phyloP scores from a whole-genome alignment of 1,140 invertebrate genomes.

The Drosophila nigrodunni region DNA sequence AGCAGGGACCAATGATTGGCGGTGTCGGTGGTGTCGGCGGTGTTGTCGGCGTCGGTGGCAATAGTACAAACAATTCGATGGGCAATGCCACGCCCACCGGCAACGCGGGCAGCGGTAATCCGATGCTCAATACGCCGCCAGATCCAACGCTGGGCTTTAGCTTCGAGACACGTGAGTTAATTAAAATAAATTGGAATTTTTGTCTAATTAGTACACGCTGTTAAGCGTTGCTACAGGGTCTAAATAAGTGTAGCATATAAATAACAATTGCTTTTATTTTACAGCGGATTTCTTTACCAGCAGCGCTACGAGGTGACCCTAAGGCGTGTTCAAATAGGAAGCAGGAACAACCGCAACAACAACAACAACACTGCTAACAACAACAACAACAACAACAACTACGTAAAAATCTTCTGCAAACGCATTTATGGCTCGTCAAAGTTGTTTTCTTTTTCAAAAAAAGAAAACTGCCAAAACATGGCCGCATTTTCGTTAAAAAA shows the following conservation, averaged over 20 bases:
- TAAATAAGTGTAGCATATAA: not conserved
- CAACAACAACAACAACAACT: constrained; percentile 22
- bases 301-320: constrained; percentile 82
- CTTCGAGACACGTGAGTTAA: constrained; percentile 78
- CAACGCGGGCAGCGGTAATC: constrained; percentile 60
- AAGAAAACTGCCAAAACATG: constrained; percentile 9
- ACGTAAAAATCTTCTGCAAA: constrained; percentile 52
- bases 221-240: no score
- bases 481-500: constrained; percentile 30
- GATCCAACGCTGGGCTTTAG: constrained; percentile 81
- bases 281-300: constrained; percentile 78
- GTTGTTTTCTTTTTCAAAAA: constrained; percentile 33
- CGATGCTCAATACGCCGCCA: constrained; percentile 77
- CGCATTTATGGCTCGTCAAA: constrained; percentile 71
- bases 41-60: constrained; percentile 23
- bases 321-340: constrained; percentile 48
- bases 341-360: constrained; percentile 37
- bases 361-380: constrained; percentile 34
- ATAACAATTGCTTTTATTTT: not conserved
- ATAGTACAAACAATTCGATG: constrained; percentile 78
- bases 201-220: no score
- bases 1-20: constrained; percentile 68
- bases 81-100: constrained; percentile 68
- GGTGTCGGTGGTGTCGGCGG: constrained; percentile 21
- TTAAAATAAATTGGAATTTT: no score